Evolutionary conservation across 2,888 invertebrate genomes (phyloP).

Genomic region (Schizotus pectinicornis): DNA sequence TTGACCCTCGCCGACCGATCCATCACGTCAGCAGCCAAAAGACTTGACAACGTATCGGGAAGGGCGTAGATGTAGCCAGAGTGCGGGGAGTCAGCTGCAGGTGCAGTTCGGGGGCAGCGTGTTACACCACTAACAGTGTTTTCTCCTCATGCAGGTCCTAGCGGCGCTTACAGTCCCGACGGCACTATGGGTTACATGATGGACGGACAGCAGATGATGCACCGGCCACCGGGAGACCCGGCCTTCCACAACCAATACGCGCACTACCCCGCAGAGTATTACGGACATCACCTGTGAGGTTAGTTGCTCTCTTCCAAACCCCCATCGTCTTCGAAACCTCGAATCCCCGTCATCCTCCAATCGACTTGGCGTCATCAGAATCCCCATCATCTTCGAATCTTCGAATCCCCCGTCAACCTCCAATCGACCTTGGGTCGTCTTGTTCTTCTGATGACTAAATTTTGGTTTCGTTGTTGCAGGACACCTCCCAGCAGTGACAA

Average conservation of each 20-base stretch:
- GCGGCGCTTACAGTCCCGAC: slow-evolving; percentile 95
- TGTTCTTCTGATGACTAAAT: no score
- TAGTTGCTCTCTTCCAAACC: slow-evolving; percentile 28
- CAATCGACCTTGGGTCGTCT: no score
- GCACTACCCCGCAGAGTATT: slow-evolving; percentile 91
- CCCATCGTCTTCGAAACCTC: neutral
- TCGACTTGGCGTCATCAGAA: no score
- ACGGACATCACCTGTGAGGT: slow-evolving; percentile 88
- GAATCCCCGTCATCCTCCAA: no score
- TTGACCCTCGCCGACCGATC: slow-evolving; percentile 68
- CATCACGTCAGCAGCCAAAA: slow-evolving; percentile 50
- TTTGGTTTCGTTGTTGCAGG: slow-evolving; percentile 47
- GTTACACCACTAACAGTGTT: slow-evolving; percentile 77
- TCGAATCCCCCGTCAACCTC: no score
- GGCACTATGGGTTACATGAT: slow-evolving; percentile 97
- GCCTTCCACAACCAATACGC: slow-evolving; percentile 94
- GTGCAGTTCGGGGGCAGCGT: slow-evolving; percentile 60
- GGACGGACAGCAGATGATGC: slow-evolving; percentile 98
- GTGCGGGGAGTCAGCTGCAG: slow-evolving; percentile 28
- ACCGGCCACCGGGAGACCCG: slow-evolving; percentile 91
- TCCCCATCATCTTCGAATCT: neutral
- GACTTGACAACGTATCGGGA: slow-evolving; percentile 11
- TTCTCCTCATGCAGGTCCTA: slow-evolving; percentile 92
- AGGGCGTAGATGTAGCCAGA: slow-evolving; percentile 2
- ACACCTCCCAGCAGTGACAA: slow-evolving; percentile 54